Evolutionary conservation across 2,797 vertebrate species (phyloP), one percentile per base, ranked within the genome.

Genomic region (Anguilla megastoma): DNA sequence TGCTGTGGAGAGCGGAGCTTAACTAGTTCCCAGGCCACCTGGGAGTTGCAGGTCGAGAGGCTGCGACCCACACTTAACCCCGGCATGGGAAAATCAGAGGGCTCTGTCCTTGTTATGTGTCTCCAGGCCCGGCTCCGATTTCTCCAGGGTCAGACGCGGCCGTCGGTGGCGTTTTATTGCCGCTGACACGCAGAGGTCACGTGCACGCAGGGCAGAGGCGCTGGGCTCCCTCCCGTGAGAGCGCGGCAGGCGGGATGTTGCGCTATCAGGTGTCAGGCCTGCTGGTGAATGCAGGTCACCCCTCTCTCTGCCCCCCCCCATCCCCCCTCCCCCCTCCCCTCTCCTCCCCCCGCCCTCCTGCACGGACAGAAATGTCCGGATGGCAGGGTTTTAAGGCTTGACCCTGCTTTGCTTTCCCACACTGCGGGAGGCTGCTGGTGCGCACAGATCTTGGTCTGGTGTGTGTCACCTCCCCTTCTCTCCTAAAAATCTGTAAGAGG

Each of bases 71-170:
- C 74, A 45, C 74, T 79, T 79, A 79, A 79, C 74, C 74, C 71
- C 74, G 12, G 33, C 36, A 10, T 45, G 74, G 9, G 74, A 79
- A 8, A 79, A 79, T 79, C 74, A 21, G 74, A 50, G 24, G 79
- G 24, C 2, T 48, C 45, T 9, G 79, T 50, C 18, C 45, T 82
- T 50, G 79, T 82, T 82, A 5, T 82, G 79, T 48, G 79, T 82
- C 21, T 7, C 10, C 45, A 27, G 79, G 3, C 41, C 60, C 6
- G 8, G 33, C 74, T 50, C 79, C 14, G 79, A 24, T 50, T 82
- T 82, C 79, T 82, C 79, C 79, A 27, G 79, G 45, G 41, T 82
- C 45, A 50, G 45, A 50, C 79, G 45, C n/a, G 79, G 79, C 79
- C 1, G 79, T 27, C 79, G 24, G 27, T n/a, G 79, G 21, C 24